Conservation (phyloP, 2,797 vertebrate genomes). For the Nyctalus aviator region DNA sequence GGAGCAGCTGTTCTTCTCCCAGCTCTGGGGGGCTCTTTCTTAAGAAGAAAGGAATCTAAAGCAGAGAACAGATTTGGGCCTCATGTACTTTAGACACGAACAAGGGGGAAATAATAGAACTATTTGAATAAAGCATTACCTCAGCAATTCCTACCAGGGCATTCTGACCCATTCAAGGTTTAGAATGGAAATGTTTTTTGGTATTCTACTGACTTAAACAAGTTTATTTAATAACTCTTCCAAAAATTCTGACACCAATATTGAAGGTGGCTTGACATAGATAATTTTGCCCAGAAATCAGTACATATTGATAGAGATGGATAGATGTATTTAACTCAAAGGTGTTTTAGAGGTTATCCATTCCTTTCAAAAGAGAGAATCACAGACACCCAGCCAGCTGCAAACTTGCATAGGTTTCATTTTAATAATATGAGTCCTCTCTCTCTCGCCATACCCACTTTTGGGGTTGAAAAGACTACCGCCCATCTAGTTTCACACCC, state of each 20-base stretch:
- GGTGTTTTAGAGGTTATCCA: not conserved
- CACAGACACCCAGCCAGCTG: not conserved
- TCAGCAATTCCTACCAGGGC: not conserved
- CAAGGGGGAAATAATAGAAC: not conserved
- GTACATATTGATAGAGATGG: not conserved
- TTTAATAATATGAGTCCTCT: conserved; percentile 25
- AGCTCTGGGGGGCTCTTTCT: not conserved
- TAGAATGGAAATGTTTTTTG: not conserved
- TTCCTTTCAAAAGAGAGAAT: conserved; percentile 44
- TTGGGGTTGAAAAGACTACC: not conserved
- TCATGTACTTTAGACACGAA: not conserved
- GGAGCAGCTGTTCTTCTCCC: not conserved
- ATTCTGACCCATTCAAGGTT: not conserved
- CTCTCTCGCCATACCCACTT: not conserved
- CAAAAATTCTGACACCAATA: not conserved
- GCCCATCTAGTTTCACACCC: not conserved
- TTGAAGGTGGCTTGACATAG: conserved; percentile 7
- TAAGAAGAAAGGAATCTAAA: not conserved
- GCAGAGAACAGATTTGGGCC: not conserved
- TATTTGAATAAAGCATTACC: conserved; percentile 33
- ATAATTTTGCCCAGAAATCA: conserved; percentile 21
- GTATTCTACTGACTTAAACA: not conserved
- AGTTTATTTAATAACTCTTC: not conserved
- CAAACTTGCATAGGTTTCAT: not conserved
- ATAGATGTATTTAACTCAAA: conserved; percentile 22